Conservation (phyloP, 2,888 invertebrate genomes). For the Meta bourneti region DNA sequence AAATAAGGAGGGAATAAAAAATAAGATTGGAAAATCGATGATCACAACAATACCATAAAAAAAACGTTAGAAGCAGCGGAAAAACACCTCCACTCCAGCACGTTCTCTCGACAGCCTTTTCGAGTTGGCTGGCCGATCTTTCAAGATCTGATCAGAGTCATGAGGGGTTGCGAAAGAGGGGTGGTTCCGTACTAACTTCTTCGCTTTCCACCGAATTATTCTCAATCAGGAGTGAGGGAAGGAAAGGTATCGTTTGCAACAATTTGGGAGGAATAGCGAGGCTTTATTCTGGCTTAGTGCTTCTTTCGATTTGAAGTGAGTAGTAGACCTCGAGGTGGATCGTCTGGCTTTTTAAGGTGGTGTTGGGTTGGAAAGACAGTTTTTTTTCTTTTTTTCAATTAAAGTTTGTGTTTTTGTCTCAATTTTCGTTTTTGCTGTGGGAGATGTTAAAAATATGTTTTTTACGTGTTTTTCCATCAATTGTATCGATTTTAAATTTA, state of each 20-base stretch:
- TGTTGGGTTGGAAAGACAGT: too few relatives aligned
- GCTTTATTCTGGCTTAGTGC: neutral
- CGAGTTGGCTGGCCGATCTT: neutral
- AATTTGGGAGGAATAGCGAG: neutral
- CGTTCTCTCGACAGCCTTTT: neutral
- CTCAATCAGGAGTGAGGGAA: neutral
- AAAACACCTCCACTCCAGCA: slow-evolving; percentile 49
- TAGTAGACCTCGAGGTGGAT: too few relatives aligned
- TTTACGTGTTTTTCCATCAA: too few relatives aligned
- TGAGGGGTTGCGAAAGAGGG: slow-evolving; percentile 13
- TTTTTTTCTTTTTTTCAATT: too few relatives aligned
- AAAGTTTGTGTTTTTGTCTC: too few relatives aligned
- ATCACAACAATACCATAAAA: neutral
- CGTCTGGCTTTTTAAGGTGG: too few relatives aligned
- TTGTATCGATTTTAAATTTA: too few relatives aligned
- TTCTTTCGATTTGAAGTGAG: too few relatives aligned
- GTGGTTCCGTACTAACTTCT: neutral
- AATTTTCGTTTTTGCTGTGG: too few relatives aligned
- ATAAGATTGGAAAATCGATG: neutral
- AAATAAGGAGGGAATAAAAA: neutral
- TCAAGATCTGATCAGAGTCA: neutral
- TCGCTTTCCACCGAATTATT: slow-evolving; percentile 3
- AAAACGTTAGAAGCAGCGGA: neutral
- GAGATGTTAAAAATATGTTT: too few relatives aligned
- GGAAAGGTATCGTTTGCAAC: neutral